These are phyloP conservation scores for Subacronicta megacephala DNA, from an alignment of 2,888 invertebrate genomes.

Conservation along the genomic window DNA sequence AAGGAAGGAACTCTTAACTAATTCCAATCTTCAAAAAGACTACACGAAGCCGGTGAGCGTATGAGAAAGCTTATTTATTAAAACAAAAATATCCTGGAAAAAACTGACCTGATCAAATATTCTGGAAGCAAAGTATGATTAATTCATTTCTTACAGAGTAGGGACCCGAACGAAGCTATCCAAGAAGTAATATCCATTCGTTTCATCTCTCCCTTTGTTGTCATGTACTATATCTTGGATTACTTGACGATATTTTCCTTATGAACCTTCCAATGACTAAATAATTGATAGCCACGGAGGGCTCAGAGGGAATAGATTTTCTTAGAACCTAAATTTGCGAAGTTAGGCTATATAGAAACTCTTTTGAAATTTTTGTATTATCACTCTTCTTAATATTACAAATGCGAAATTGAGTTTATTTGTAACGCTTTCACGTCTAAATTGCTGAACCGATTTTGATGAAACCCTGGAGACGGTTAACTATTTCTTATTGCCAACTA, in stretches of 20 bases:
- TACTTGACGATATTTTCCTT: neutral
- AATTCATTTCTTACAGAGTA: constrained; percentile 34
- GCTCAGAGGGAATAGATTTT: too few species aligned
- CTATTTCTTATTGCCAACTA: too few species aligned
- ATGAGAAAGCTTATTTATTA: constrained; percentile 23
- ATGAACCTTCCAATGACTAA: neutral
- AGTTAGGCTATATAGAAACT: too few species aligned
- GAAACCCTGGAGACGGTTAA: too few species aligned
- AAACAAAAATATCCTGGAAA: constrained; percentile 15
- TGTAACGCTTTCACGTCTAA: too few species aligned
- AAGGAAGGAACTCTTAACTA: constrained; percentile 6
- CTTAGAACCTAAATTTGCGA: too few species aligned
- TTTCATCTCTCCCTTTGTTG: constrained; percentile 17
- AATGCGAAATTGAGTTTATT: too few species aligned
- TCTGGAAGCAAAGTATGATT: constrained; percentile 36
- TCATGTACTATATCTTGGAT: neutral
- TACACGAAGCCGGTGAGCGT: neutral
- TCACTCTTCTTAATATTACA: too few species aligned
- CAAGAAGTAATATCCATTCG: constrained; percentile 31
- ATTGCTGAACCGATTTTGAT: too few species aligned
- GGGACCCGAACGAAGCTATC: constrained; percentile 28
- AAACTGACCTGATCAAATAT: constrained; percentile 37
- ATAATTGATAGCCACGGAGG: too few species aligned
- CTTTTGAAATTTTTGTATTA: too few species aligned
- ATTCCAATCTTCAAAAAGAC: constrained; percentile 21